phyloP scores from a whole-genome alignment of 2,113 vertebrate species.

The Mobula hypostoma region DNA sequence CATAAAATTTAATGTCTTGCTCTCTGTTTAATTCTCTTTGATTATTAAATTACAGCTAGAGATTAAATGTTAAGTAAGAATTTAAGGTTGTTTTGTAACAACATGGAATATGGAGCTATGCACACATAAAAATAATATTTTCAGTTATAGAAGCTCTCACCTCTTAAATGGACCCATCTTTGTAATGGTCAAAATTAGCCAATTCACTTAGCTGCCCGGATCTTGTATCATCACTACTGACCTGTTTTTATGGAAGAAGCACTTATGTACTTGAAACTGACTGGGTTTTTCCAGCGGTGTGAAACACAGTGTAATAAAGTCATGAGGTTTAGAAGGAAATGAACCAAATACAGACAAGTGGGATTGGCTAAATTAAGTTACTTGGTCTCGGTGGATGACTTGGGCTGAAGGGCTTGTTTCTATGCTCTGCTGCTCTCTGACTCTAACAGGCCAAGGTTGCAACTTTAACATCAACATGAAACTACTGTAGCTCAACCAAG shows the following conservation, averaged over 20 bases:
- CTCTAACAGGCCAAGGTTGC: background rate
- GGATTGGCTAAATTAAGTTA: too few species aligned
- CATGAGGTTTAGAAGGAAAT: background rate
- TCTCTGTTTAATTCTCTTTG: slow-evolving; percentile 26
- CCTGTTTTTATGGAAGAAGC: background rate
- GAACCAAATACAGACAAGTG: too few species aligned
- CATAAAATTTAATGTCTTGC: background rate
- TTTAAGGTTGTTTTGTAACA: background rate
- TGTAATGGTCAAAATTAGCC: background rate
- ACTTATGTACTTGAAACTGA: background rate
- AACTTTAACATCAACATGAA: background rate
- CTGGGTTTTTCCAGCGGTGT: background rate
- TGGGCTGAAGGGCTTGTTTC: too few species aligned
- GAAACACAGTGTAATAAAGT: background rate
- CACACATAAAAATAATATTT: background rate
- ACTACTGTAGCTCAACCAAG: background rate
- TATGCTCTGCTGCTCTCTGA: too few species aligned
- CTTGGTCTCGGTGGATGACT: too few species aligned
- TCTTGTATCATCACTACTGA: background rate
- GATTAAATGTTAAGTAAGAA: slow-evolving; percentile 21
- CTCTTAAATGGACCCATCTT: background rate
- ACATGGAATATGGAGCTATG: too few species aligned
- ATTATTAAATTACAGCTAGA: background rate
- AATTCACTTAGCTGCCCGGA: background rate
- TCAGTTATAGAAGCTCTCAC: background rate